Evolutionary conservation across 2,113 vertebrate genomes (phyloP).

Genomic region (Peromyscus leucopus): DNA sequence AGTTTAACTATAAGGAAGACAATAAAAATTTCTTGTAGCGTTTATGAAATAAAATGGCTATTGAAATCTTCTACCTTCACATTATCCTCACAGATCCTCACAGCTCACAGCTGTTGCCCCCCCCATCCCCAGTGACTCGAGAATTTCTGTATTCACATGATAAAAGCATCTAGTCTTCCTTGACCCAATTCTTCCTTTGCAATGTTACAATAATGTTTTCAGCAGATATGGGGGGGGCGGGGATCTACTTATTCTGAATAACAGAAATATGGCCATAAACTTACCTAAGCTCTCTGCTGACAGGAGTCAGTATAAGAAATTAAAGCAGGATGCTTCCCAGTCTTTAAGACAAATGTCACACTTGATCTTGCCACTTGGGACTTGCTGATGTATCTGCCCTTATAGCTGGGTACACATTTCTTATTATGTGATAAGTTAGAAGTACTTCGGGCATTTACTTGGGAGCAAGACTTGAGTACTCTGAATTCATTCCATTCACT

Average conservation of each 20-base stretch:
- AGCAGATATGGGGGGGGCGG: neutral
- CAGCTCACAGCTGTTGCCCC: neutral
- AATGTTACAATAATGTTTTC: neutral
- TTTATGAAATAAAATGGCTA: neutral
- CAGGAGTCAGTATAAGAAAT: neutral
- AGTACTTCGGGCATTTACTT: neutral
- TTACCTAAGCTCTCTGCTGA: neutral
- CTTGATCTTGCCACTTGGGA: neutral
- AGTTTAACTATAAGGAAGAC: neutral
- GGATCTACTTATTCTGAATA: neutral
- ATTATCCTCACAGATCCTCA: neutral
- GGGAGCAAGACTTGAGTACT: neutral
- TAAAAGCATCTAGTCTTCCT: neutral
- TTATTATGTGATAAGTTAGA: neutral
- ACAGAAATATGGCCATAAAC: neutral
- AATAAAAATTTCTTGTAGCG: neutral
- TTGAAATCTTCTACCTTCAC: neutral
- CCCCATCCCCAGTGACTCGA: neutral
- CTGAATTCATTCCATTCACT: neutral
- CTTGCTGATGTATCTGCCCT: fast-evolving
- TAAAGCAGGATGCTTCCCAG: neutral
- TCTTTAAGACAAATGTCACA: neutral
- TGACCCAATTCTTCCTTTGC: neutral
- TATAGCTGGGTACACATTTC: neutral
- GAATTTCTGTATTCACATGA: neutral